These are phyloP conservation scores for Siniperca scherzeri DNA, from an alignment of 2,797 vertebrate genomes.

Conservation along the genomic window DNA sequence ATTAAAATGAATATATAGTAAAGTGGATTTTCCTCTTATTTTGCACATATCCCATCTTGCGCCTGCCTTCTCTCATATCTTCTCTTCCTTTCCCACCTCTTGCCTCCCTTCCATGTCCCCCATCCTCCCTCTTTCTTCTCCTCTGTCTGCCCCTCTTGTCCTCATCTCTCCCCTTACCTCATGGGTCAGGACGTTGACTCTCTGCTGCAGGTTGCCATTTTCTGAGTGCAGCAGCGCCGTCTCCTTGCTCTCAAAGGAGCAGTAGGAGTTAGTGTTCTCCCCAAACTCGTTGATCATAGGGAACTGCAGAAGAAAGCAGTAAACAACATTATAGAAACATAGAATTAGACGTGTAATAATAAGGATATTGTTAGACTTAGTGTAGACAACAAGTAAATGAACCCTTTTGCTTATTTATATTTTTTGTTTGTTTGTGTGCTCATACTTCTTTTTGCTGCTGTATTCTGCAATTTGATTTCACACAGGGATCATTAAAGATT, in stretches of 20 bases:
- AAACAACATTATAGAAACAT: not conserved
- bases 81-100: not conserved
- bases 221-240: slow-evolving; percentile 94
- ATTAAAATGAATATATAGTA: not conserved
- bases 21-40: slow-evolving; percentile 4
- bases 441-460: slow-evolving; percentile 18
- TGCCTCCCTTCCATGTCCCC: not conserved
- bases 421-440: slow-evolving; percentile 16
- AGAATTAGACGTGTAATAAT: not conserved
- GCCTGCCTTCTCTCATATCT: not conserved
- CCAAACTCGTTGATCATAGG: slow-evolving; percentile 95
- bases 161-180: slow-evolving; percentile 86
- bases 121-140: not conserved
- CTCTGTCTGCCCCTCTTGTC: not conserved
- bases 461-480: slow-evolving; percentile 42
- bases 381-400: not conserved
- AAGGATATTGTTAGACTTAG: not conserved
- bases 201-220: slow-evolving; percentile 94
- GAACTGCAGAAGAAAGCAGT: slow-evolving; percentile 83
- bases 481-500: slow-evolving; percentile 61
- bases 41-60: not conserved
- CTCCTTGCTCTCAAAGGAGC: slow-evolving; percentile 95
- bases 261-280: slow-evolving; percentile 93
- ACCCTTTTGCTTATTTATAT: slow-evolving; percentile 7
- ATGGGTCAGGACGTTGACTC: slow-evolving; percentile 93